Evolutionary conservation across 2,113 vertebrate species (phyloP).

Genomic region (Hirundichthys speculiger): DNA sequence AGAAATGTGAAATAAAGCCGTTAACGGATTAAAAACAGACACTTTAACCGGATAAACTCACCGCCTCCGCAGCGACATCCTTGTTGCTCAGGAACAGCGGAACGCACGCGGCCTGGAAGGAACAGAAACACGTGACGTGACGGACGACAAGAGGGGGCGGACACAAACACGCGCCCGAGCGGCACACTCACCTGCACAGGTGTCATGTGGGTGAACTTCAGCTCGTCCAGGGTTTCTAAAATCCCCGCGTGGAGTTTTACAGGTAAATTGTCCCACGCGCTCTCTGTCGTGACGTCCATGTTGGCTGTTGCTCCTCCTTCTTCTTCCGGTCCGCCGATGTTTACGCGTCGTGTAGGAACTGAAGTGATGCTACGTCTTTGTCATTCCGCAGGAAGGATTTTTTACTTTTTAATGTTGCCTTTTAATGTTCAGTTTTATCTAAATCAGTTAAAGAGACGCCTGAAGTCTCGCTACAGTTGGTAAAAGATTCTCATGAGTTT

Average conservation of each 20-base stretch:
- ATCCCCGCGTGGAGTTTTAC: slow-evolving; percentile 84
- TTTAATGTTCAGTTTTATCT: too few species aligned
- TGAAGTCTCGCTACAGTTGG: too few species aligned
- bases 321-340: background rate
- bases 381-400: too few species aligned
- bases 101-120: slow-evolving; percentile 90
- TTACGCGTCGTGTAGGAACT: background rate
- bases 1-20: too few species aligned
- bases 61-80: slow-evolving; percentile 95
- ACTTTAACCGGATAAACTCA: too few species aligned
- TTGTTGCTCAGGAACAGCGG: slow-evolving; percentile 97
- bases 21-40: too few species aligned
- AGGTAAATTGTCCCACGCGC: slow-evolving; percentile 84
- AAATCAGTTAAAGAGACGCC: too few species aligned
- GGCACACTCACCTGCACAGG: slow-evolving; percentile 89
- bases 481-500: too few species aligned
- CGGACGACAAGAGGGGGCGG: too few species aligned
- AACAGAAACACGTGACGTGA: background rate
- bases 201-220: slow-evolving; percentile 89
- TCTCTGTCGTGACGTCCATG: slow-evolving; percentile 87
- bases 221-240: slow-evolving; percentile 78
- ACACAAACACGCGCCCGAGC: too few species aligned
- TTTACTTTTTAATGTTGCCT: too few species aligned
- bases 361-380: too few species aligned
- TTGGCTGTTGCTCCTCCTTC: background rate